phyloP scores from a whole-genome alignment of 2,113 vertebrate species.

The Solenodon paradoxus region DNA sequence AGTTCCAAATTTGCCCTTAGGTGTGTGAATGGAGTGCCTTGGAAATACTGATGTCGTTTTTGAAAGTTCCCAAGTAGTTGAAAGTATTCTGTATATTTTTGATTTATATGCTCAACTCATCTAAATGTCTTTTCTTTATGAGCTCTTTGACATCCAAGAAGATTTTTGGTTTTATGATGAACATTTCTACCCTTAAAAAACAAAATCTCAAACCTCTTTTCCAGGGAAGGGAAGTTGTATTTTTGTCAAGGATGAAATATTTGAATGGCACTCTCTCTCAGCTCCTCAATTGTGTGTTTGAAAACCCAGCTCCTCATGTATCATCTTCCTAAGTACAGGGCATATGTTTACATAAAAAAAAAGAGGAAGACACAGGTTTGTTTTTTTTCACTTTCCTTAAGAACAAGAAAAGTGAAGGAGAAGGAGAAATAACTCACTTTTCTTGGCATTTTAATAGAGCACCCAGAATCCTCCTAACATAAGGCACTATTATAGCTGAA shows the following conservation, averaged over 20 bases:
- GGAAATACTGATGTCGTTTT: constrained; percentile 17
- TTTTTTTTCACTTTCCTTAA: constrained; percentile 45
- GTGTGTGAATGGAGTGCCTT: constrained; percentile 52
- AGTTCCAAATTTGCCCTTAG: constrained; percentile 49
- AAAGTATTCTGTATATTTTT: constrained; percentile 1
- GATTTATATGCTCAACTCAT: background rate
- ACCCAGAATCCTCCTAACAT: background rate
- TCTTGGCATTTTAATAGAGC: constrained; percentile 44
- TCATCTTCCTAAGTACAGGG: background rate
- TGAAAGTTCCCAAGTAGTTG: background rate
- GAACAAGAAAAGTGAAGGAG: background rate
- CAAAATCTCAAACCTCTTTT: constrained; percentile 25
- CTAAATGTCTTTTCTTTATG: constrained; percentile 50
- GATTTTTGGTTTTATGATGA: constrained; percentile 38
- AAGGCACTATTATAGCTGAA: background rate
- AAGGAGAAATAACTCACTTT: constrained; percentile 28
- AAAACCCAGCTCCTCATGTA: background rate
- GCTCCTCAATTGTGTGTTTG: background rate
- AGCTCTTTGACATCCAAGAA: constrained; percentile 37
- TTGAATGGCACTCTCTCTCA: background rate
- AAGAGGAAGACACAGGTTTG: constrained; percentile 60
- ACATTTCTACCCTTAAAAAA: constrained; percentile 34
- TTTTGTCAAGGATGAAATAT: constrained; percentile 31
- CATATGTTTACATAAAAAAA: constrained; percentile 32
- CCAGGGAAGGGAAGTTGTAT: constrained; percentile 45